phyloP scores from a whole-genome alignment of 2,113 vertebrate genomes.

The Centropristis striata region DNA sequence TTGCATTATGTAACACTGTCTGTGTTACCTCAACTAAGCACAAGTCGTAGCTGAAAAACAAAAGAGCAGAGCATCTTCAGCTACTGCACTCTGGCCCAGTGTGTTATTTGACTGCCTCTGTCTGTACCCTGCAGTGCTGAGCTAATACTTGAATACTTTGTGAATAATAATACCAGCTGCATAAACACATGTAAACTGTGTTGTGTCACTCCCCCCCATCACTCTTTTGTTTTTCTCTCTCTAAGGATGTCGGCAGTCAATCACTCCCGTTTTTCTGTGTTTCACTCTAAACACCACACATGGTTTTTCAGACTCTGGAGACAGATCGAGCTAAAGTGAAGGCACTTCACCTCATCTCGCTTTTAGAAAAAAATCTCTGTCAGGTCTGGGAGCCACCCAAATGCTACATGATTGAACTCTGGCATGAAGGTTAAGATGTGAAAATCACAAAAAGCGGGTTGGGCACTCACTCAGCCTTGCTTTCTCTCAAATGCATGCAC shows the following conservation, averaged over 20 bases:
- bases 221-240: not conserved
- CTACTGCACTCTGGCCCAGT: conserved; percentile 13
- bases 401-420: conserved; percentile 46
- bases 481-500: conserved; percentile 28
- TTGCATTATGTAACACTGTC: conserved; percentile 46
- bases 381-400: conserved; percentile 23
- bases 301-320: not conserved
- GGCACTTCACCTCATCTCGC: conserved; percentile 23
- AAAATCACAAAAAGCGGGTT: conserved; percentile 37
- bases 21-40: conserved; percentile 34
- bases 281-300: conserved; percentile 8
- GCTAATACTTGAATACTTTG: not conserved
- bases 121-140: conserved; percentile 31
- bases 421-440: conserved; percentile 47
- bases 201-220: not conserved
- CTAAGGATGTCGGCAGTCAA: not conserved
- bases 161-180: not conserved
- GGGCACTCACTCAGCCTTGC: conserved; percentile 14
- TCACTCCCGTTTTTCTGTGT: conserved; percentile 7
- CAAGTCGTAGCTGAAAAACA: conserved; percentile 33
- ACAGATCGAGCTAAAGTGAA: conserved; percentile 15
- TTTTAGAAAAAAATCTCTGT: conserved; percentile 41
- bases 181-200: not conserved
- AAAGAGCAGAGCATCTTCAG: conserved; percentile 26
- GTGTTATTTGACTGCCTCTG: conserved; percentile 23